Percentiles rank a stretch among this genome's conserved stretches.
Evolutionary conservation across 1,140 invertebrate genomes (phyloP).

Genomic region (Orchesella cincta): DNA sequence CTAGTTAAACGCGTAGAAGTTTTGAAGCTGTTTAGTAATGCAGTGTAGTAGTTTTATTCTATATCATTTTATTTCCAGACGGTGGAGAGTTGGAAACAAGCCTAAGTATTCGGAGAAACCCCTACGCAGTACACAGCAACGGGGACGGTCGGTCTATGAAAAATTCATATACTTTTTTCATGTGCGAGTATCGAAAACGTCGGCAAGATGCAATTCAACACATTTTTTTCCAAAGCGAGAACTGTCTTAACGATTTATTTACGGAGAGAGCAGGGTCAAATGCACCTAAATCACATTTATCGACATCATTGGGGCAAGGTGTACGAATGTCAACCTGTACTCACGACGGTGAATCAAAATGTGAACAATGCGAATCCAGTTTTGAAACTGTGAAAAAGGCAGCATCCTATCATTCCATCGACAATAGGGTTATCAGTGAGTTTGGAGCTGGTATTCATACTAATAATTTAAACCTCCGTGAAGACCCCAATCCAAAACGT

Average conservation of each 20-base stretch:
- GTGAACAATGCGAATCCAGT: background rate
- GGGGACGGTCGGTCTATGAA: background rate
- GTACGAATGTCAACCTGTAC: background rate
- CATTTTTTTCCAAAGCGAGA: background rate
- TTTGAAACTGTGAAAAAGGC: no score
- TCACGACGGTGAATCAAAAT: background rate
- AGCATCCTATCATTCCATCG: no score
- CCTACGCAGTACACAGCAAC: background rate
- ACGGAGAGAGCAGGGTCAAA: no score
- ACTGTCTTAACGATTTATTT: background rate
- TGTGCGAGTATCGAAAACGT: background rate
- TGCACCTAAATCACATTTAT: no score
- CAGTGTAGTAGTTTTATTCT: background rate
- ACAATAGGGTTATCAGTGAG: no score
- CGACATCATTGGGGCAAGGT: background rate
- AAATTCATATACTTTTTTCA: background rate
- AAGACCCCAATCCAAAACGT: background rate
- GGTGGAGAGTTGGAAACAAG: background rate
- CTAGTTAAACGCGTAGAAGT: background rate
- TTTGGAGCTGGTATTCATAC: no score
- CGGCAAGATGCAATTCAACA: background rate
- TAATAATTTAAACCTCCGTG: no score
- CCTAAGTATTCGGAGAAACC: background rate
- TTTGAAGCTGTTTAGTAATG: background rate
- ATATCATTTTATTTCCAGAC: background rate